Base-by-base conservation (phyloP, 1,140 invertebrate genomes). In the Drosophila obscura region DNA sequence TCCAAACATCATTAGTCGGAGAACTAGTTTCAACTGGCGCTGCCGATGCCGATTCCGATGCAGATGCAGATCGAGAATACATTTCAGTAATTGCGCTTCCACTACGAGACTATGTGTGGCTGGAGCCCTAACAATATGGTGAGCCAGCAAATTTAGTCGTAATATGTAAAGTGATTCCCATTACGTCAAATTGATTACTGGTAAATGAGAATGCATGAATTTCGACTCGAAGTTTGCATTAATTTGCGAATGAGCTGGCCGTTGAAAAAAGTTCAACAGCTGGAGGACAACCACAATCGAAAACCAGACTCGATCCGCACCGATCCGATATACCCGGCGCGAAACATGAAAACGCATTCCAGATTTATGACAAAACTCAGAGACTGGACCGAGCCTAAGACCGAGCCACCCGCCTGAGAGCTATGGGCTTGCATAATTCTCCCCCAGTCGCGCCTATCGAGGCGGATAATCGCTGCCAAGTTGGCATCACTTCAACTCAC, bases 281-380 rank as follows among this genome's bases (percentile, higher is more conserved):
- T 85, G 71, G 82, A 88, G 82, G 82, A 85, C 83, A 82, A 82
- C 83, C 79, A 82, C 83, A 87, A 87, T 87, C 83, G 61, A 43
- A 62, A 72, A 64, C 59, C 60, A 74, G 55, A 73, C 69, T 46
- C 68, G 28, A 62, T 55, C 51, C 26, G 35, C 16, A 59, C 19
- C 26, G 50, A 51, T 74, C 53, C 44, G 49, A 66, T 59, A n/a
- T 5, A 1, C 35, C 35, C 35, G 11, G 35, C 5, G 35, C 22
- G 58, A 60, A 49, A 59, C 46, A 51, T 39, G 55, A 44, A 26
- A 71, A 13, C 6, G 46, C 59, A 63, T 64, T 59, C 45, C n/a
- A 69, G 75, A 83, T 83, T 82, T 83, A 79, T 87, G 77, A 85
- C 55, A 66, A 68, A 63, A 61, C 28, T 9, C 11, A 15, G 19